These are phyloP conservation scores for Phataginus tricuspis DNA, from an alignment of 2,797 vertebrate species.

Conservation along the genomic window DNA sequence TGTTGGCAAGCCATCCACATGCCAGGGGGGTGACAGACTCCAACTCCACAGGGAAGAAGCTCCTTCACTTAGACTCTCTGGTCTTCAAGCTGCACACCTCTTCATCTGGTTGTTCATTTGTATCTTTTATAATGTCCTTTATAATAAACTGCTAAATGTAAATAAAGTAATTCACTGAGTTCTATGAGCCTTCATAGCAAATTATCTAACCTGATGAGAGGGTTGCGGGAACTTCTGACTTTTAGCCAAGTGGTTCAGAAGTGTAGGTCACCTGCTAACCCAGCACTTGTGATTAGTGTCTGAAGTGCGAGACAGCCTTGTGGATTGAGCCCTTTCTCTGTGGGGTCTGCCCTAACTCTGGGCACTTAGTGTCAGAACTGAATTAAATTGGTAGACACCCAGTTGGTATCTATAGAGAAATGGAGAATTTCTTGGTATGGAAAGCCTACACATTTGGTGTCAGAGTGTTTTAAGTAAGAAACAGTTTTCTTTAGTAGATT, in stretches of 20 bases:
- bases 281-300: background rate
- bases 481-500: background rate
- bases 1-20: background rate
- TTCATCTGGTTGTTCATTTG: background rate
- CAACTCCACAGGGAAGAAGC: background rate
- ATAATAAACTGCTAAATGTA: background rate
- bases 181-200: background rate
- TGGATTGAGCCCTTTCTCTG: background rate
- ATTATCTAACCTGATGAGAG: background rate
- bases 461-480: background rate
- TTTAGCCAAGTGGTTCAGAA: background rate
- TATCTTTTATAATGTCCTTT: background rate
- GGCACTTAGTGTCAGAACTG: background rate
- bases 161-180: background rate
- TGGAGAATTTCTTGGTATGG: background rate
- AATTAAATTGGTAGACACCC: background rate
- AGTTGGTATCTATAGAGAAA: background rate
- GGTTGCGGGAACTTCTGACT: background rate
- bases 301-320: background rate
- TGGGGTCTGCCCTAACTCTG: background rate
- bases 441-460: background rate
- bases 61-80: background rate
- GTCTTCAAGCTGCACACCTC: background rate
- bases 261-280: background rate
- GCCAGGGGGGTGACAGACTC: background rate